Base-by-base conservation (phyloP, 1,140 invertebrate species). In the Diuraphis noxia region DNA sequence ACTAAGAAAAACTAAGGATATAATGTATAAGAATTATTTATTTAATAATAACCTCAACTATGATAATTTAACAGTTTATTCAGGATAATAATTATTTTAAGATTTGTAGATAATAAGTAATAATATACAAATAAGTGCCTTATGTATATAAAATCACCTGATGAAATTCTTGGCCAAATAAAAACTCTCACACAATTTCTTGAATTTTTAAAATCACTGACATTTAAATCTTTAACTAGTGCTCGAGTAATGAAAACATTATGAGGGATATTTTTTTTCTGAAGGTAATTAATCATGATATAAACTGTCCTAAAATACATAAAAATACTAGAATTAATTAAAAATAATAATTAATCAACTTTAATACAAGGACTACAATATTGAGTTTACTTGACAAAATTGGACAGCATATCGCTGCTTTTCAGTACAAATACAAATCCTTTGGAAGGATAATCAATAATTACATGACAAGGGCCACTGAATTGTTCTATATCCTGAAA, bases 201-300 rank as follows among this genome's bases (percentile, higher is more conserved):
- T 88, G 93, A 94, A 9, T 95, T 95, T 46, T 84, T 77, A 40
- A 63, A 9, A 84, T 72, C 34, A 21, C 13, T 34, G 30, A 4
- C 30, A 52, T 92, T 88, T n/a, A 52, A 10, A 17, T 93, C 87
- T 72, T 92, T 92, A 56, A 49, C 25, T 49, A 92, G n/a, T 84
- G 92, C 92, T 93, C 95, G 93, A 25, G 96, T 96, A 34, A 97
- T 94, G 86, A 95, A 96, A 63, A 97, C 93, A 93, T 97, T 97
- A 93, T 97, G 96, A 21, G 96, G 94, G 81, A 96, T 94, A 87
- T 95, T 94, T 36, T 95, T 94, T 43, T 94, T 92, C 91, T 95
- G 93, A 9, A 96, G 94, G 93, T 94, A 95, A 36, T 94, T 92
- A 1, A 95, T 93, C 23, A 96, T 92, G 92, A 93, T 94, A 92